Conservation (phyloP, 2,888 invertebrate species). For the Protophormia terraenovae region DNA sequence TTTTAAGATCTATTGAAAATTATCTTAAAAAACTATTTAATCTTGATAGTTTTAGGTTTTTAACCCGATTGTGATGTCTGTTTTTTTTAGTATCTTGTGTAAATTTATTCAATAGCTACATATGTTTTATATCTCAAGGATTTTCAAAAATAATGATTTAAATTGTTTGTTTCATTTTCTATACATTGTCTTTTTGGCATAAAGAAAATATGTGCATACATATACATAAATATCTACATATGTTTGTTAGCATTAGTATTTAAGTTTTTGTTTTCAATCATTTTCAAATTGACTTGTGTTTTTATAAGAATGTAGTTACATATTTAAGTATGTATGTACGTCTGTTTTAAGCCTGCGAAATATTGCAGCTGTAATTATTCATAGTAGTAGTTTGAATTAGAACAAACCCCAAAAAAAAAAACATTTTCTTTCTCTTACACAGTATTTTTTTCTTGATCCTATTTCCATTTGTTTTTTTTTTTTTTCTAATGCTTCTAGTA, state of each 20-base stretch:
- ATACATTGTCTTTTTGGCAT: slow-evolving; percentile 42
- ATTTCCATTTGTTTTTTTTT: neutral
- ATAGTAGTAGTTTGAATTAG: neutral
- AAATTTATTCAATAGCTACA: neutral
- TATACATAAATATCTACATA: neutral
- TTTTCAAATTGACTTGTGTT: slow-evolving; percentile 15
- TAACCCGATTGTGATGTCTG: no score
- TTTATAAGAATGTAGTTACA: neutral
- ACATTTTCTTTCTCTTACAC: slow-evolving; percentile 7
- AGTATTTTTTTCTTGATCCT: no score
- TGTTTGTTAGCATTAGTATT: no score
- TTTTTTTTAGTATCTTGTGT: no score
- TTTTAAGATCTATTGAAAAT: no score
- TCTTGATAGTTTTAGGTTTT: no score
- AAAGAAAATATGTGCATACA: neutral
- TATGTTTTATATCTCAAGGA: slow-evolving; percentile 33
- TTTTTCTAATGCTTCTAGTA: neutral
- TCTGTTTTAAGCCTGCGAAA: slow-evolving; percentile 44
- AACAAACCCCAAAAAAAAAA: neutral
- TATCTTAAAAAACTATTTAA: no score
- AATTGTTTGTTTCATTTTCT: slow-evolving; percentile 1
- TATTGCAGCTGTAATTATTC: slow-evolving; percentile 63
- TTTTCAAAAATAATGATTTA: neutral
- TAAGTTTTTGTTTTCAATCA: slow-evolving; percentile 14
- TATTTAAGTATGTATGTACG: neutral